phyloP scores from a whole-genome alignment of 2,113 vertebrate genomes.

The Camelus dromedarius region DNA sequence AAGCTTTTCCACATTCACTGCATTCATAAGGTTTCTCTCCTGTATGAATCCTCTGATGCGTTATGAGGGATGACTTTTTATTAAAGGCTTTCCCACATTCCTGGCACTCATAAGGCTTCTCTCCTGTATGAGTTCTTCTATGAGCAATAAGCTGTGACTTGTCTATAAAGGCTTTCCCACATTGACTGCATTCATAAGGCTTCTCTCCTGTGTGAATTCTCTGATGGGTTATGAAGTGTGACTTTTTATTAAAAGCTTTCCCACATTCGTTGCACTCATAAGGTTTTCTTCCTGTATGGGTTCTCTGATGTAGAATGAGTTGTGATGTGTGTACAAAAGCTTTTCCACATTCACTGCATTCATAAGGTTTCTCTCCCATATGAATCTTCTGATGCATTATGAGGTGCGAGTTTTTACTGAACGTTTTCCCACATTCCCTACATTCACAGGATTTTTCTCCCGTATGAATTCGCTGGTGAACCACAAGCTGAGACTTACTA shows the following conservation, averaged over 20 bases:
- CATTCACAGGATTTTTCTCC: neutral
- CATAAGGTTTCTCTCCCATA: neutral
- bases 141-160: constrained; percentile 64
- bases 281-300: constrained; percentile 32
- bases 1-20: constrained; percentile 50
- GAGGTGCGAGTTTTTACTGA: neutral
- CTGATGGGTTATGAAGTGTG: constrained; percentile 62
- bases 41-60: constrained; percentile 65
- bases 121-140: constrained; percentile 67
- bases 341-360: constrained; percentile 7
- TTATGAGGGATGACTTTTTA: constrained; percentile 59
- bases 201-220: constrained; percentile 70
- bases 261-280: constrained; percentile 64
- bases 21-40: constrained; percentile 59
- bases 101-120: constrained; percentile 69
- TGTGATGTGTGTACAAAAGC: neutral
- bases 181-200: constrained; percentile 65
- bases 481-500: neutral
- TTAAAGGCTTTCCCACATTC: constrained; percentile 71
- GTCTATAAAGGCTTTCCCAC: constrained; percentile 66
- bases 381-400: constrained; percentile 21
- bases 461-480: constrained; percentile 41
- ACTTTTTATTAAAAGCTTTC: constrained; percentile 66
- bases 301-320: constrained; percentile 37
- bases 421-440: constrained; percentile 10